phyloP scores from a whole-genome alignment of 2,888 invertebrate species.

The Lasioglossum oenotherae region DNA sequence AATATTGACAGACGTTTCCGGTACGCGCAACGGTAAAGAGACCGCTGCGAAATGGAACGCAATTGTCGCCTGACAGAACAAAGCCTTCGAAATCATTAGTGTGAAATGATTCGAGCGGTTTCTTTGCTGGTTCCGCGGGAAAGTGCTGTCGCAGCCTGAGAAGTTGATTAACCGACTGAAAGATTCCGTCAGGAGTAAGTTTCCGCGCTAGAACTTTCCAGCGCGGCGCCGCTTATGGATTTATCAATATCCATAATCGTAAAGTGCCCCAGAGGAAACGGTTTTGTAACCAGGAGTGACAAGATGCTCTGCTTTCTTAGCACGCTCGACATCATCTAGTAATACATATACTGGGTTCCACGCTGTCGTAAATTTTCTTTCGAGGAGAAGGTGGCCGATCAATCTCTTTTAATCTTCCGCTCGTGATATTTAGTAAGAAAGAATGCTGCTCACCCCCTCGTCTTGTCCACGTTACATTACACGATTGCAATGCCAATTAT shows the following conservation, averaged over 20 bases:
- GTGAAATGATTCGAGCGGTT: background rate
- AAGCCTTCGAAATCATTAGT: background rate
- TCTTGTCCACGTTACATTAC: background rate
- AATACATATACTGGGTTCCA: background rate
- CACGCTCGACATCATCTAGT: background rate
- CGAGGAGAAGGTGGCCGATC: background rate
- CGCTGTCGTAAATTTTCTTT: background rate
- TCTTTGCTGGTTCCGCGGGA: background rate
- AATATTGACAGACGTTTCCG: slow-evolving; percentile 1
- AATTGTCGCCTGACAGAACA: background rate
- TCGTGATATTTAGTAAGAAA: too few species aligned
- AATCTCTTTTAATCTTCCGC: background rate
- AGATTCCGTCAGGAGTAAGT: background rate
- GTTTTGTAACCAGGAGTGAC: slow-evolving; percentile 3
- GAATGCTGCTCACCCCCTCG: background rate
- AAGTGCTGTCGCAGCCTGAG: background rate
- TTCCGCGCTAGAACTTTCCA: background rate
- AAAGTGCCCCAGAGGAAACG: background rate
- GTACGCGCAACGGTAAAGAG: background rate
- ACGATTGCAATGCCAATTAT: background rate
- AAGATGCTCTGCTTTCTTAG: background rate
- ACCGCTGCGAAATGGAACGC: background rate
- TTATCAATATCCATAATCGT: slow-evolving; percentile 12
- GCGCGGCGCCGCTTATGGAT: background rate
- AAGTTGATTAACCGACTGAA: background rate